phyloP scores from a whole-genome alignment of 1,140 invertebrate species.

The Luehdorfia chinensis region DNA sequence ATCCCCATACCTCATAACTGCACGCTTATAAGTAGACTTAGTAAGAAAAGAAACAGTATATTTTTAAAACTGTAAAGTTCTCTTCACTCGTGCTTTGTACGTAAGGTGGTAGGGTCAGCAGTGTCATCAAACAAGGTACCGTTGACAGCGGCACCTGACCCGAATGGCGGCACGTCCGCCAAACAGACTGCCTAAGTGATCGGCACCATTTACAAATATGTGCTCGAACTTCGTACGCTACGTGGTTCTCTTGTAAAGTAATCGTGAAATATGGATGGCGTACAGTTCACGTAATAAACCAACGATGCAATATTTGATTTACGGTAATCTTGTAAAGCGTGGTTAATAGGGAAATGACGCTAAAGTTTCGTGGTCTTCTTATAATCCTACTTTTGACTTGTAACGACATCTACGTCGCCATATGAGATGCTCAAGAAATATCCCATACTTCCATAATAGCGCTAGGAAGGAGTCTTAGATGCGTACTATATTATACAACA shows the following conservation, averaged over 20 bases:
- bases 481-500: no score
- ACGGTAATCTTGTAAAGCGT: constrained; percentile 2
- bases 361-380: background rate
- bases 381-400: no score
- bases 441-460: background rate
- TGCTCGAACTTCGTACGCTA: constrained; percentile 24
- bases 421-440: no score
- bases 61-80: background rate
- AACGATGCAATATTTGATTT: constrained; percentile 1
- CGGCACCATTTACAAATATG: constrained; percentile 59
- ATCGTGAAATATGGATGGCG: constrained; percentile 5
- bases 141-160: constrained; percentile 57
- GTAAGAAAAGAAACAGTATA: no score
- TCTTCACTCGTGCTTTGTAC: constrained; percentile 17
- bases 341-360: background rate
- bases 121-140: constrained; percentile 63
- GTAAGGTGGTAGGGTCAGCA: constrained; percentile 49
- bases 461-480: no score
- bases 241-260: constrained; percentile 28
- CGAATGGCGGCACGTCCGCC: constrained; percentile 53
- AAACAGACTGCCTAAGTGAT: constrained; percentile 62
- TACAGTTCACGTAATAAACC: constrained; percentile 3
- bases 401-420: no score
- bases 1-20: no score
- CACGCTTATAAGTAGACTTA: no score